Conservation (phyloP, 1,140 invertebrate genomes). For the Scaptomyza hsui region DNA sequence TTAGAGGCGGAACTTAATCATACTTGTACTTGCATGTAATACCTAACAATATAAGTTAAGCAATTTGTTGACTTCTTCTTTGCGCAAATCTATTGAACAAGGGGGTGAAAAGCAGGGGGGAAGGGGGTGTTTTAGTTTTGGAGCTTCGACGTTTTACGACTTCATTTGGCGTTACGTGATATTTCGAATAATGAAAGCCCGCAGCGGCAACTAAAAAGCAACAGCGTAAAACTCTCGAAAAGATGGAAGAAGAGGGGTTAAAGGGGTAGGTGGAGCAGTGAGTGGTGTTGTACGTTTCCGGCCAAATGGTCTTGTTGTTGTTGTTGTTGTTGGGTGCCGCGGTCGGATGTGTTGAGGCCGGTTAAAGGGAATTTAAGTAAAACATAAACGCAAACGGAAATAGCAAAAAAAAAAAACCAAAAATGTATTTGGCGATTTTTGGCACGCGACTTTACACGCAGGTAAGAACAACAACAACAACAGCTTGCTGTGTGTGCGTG, state of each 20-base stretch:
- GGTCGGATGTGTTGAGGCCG: constrained; percentile 74
- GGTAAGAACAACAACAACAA: constrained; percentile 40
- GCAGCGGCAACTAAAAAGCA: constrained; percentile 58
- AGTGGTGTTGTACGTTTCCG: constrained; percentile 16
- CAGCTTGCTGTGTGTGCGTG: constrained; percentile 16
- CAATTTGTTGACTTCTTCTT: constrained; percentile 41
- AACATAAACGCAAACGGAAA: constrained; percentile 81
- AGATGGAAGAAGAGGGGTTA: constrained; percentile 20
- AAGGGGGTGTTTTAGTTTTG: constrained; percentile 11
- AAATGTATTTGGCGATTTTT: constrained; percentile 62
- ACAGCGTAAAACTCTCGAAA: constrained; percentile 58
- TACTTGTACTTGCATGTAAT: constrained; percentile 48
- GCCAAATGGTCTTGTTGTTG: constrained; percentile 8
- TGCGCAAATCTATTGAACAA: constrained; percentile 30
- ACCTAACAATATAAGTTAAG: constrained; percentile 55
- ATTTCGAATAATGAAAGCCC: constrained; percentile 75
- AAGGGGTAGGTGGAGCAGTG: background rate
- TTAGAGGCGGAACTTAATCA: constrained; percentile 33
- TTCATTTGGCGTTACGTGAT: constrained; percentile 77
- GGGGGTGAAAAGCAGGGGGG: background rate
- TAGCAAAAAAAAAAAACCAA: constrained; percentile 49
- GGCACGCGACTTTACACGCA: constrained; percentile 70
- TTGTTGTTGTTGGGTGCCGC: constrained; percentile 10
- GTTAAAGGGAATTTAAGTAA: constrained; percentile 80
- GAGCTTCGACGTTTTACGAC: constrained; percentile 65